These are phyloP conservation scores for Scylla paramamosain DNA, from an alignment of 1,140 invertebrate genomes.

Conservation along the genomic window DNA sequence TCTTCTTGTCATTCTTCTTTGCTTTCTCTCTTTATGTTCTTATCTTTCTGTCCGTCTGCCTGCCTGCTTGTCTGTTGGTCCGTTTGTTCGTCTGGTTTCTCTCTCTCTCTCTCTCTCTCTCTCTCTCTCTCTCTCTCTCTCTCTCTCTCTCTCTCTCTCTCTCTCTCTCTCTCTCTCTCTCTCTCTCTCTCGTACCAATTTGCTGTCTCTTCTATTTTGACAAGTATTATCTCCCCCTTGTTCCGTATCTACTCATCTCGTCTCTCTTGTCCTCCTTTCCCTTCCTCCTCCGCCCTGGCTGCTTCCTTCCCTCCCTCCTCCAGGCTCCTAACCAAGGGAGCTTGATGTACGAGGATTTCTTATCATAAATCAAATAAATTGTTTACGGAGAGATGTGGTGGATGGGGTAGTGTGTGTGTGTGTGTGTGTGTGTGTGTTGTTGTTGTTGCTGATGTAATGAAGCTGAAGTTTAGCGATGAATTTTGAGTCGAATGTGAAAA, in stretches of 20 bases:
- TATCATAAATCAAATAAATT: slow-evolving; percentile 25
- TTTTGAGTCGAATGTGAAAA: not conserved
- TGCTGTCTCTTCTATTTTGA: no score
- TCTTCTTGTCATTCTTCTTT: no score
- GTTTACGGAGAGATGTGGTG: not conserved
- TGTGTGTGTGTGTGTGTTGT: slow-evolving; percentile 21
- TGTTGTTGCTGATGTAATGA: not conserved
- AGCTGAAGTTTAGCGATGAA: no score
- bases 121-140: no score
- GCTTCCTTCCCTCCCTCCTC: not conserved
- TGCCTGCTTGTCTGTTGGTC: no score
- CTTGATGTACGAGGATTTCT: not conserved
- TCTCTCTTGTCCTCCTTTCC: not conserved
- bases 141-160: not conserved
- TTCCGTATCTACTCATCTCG: no score
- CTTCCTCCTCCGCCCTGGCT: not conserved
- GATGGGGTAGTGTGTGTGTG: not conserved
- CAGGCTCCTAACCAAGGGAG: not conserved
- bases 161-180: not conserved
- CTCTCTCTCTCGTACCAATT: no score
- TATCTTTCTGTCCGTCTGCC: no score
- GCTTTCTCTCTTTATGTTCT: no score
- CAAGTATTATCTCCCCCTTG: no score
- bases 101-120: no score
- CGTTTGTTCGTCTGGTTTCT: no score